Evolutionary conservation across 2,888 invertebrate species (phyloP).

Genomic region (Lissonota sp.): DNA sequence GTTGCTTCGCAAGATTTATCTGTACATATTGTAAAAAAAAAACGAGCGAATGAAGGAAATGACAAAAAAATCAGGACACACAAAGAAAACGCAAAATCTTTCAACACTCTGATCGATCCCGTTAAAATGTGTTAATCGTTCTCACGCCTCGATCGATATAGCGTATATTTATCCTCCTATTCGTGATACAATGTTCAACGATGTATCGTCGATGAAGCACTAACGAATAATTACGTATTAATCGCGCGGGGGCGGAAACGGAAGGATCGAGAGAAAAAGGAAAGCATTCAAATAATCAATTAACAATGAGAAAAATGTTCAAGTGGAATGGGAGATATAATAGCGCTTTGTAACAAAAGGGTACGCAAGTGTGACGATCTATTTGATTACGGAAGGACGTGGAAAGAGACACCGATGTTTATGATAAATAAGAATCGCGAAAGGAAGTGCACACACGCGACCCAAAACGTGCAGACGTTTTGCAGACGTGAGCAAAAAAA

Average conservation of each 20-base stretch:
- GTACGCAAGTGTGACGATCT: neutral
- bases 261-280: too few relatives aligned
- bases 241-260: neutral
- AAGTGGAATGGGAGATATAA: neutral
- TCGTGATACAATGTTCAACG: neutral
- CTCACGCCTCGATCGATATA: constrained; percentile 46
- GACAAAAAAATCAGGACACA: neutral
- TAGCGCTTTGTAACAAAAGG: neutral
- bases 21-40: constrained; percentile 63
- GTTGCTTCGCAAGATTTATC: constrained; percentile 37
- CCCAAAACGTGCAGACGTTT: too few relatives aligned
- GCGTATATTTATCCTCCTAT: constrained; percentile 4
- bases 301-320: neutral
- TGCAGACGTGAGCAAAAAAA: constrained; percentile 1
- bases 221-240: constrained; percentile 33
- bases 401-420: constrained; percentile 1
- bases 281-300: too few relatives aligned
- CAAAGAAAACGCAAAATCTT: constrained; percentile 21
- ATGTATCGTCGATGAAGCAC: constrained; percentile 30
- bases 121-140: constrained; percentile 42
- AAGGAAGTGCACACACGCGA: neutral
- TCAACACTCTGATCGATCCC: constrained; percentile 29
- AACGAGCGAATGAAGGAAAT: too few relatives aligned
- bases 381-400: constrained; percentile 5
- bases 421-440: neutral